Evolutionary conservation across 53 echinoderm and acorn worm genomes (phyloP).

Genomic region (Astropecten irregularis): DNA sequence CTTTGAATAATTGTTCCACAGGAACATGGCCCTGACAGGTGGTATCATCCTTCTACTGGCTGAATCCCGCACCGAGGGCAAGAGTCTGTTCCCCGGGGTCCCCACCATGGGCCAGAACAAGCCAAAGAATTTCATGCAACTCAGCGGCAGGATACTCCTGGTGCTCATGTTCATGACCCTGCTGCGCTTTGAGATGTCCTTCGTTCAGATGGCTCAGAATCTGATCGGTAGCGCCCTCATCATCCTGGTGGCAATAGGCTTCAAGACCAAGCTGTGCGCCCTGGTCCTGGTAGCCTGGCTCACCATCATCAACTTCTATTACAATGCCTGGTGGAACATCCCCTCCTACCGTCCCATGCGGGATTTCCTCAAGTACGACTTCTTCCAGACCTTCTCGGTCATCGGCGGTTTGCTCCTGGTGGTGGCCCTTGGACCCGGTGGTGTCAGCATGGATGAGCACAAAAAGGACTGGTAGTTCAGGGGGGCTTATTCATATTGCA

Average conservation of each 20-base stretch:
- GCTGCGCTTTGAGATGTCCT: conserved; percentile 88
- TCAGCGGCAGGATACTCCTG: conserved; percentile 93
- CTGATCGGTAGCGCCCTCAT: conserved; percentile 88
- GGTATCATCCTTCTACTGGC: conserved; percentile 96
- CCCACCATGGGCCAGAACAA: conserved; percentile 92
- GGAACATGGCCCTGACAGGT: conserved; percentile 90
- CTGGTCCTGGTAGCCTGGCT: conserved; percentile 95
- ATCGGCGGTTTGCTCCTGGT: conserved; percentile 92
- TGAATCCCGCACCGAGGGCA: conserved; percentile 90
- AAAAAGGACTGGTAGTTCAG: conserved; percentile 95
- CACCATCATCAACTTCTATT: conserved; percentile 95
- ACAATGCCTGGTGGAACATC: conserved; percentile 99
- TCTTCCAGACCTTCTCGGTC: conserved; percentile 99
- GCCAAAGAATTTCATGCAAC: conserved; percentile 99
- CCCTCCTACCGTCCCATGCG: conserved; percentile 97
- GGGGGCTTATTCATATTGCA: neutral
- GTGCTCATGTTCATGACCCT: conserved; percentile 99
- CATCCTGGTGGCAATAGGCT: conserved; percentile 89
- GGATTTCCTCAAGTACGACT: conserved; percentile 99
- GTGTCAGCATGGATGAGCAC: conserved; percentile 98
- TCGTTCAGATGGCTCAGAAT: conserved; percentile 85
- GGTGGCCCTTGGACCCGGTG: conserved; percentile 97
- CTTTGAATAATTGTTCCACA: no score
- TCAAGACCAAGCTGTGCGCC: conserved; percentile 97
- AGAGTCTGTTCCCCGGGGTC: conserved; percentile 96